Percentiles rank a stretch among this genome's conserved stretches.
Evolutionary conservation across 2,888 invertebrate genomes (phyloP).

Genomic region (Shargacucullia verbasci): DNA sequence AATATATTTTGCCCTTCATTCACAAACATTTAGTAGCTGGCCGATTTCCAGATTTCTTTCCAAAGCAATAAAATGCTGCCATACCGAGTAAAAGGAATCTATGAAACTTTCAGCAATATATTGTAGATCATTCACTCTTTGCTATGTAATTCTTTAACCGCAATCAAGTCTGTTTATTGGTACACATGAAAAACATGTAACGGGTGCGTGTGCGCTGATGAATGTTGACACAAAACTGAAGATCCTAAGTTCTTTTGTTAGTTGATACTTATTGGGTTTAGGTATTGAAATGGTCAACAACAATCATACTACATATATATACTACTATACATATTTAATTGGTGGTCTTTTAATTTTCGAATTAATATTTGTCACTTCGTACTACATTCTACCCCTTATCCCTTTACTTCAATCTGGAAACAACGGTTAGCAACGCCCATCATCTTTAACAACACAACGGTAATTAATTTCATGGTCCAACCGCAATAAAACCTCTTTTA

Average conservation of each 20-base stretch:
- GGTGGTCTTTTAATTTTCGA: no score
- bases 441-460: slow-evolving; percentile 30
- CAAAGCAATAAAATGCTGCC: slow-evolving; percentile 11
- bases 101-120: no score
- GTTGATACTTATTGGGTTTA: background rate
- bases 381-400: background rate
- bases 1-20: slow-evolving; percentile 25
- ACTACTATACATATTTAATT: no score
- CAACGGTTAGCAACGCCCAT: slow-evolving; percentile 20
- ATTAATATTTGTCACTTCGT: no score
- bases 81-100: slow-evolving; percentile 1
- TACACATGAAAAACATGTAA: slow-evolving; percentile 12
- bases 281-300: background rate
- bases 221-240: slow-evolving; percentile 16
- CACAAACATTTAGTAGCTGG: slow-evolving; percentile 31
- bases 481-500: slow-evolving; percentile 63
- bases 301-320: no score
- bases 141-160: slow-evolving; percentile 18
- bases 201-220: slow-evolving; percentile 16
- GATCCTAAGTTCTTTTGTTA: background rate
- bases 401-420: slow-evolving; percentile 5
- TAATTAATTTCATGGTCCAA: slow-evolving; percentile 51
- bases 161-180: slow-evolving; percentile 14
- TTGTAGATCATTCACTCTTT: background rate
- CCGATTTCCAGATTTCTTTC: slow-evolving; percentile 26